These are phyloP conservation scores for Aspidapion aeneum DNA, from an alignment of 2,888 invertebrate genomes.

Conservation along the genomic window DNA sequence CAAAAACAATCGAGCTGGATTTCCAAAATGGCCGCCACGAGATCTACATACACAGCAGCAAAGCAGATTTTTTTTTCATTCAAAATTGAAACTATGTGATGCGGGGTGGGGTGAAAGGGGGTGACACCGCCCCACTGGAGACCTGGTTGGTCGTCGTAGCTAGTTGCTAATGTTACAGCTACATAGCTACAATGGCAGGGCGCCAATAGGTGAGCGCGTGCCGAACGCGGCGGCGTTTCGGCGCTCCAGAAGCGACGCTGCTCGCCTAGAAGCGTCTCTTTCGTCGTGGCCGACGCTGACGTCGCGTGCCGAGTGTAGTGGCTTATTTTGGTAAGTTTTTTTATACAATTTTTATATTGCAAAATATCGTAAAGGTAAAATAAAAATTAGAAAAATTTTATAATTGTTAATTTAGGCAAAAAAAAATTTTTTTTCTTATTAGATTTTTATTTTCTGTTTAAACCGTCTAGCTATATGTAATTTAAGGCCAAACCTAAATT, in stretches of 20 bases:
- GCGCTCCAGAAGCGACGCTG: slow-evolving; percentile 12
- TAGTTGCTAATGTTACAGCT: slow-evolving; percentile 38
- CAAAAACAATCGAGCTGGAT: slow-evolving; percentile 46
- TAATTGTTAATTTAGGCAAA: no score
- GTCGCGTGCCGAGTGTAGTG: slow-evolving; percentile 17
- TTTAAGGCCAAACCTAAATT: no score
- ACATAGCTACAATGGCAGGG: slow-evolving; percentile 46
- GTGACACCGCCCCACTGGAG: slow-evolving; percentile 23
- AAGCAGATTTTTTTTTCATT: slow-evolving; percentile 30
- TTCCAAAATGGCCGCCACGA: slow-evolving; percentile 48
- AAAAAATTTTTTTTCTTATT: no score
- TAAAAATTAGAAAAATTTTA: not conserved
- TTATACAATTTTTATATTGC: not conserved
- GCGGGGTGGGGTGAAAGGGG: slow-evolving; percentile 20
- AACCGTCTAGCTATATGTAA: no score
- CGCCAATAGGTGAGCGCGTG: slow-evolving; percentile 51
- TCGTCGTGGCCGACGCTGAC: slow-evolving; percentile 37
- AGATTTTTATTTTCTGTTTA: no score
- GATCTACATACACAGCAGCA: slow-evolving; percentile 14
- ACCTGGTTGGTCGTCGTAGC: slow-evolving; percentile 27
- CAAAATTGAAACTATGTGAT: slow-evolving; percentile 44
- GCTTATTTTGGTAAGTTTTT: slow-evolving; percentile 16
- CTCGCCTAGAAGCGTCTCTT: slow-evolving; percentile 51
- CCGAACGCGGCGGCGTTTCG: slow-evolving; percentile 51
- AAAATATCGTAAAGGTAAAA: not conserved